Base-by-base conservation (phyloP, 2,888 invertebrate genomes). In the Melanostoma scalare region DNA sequence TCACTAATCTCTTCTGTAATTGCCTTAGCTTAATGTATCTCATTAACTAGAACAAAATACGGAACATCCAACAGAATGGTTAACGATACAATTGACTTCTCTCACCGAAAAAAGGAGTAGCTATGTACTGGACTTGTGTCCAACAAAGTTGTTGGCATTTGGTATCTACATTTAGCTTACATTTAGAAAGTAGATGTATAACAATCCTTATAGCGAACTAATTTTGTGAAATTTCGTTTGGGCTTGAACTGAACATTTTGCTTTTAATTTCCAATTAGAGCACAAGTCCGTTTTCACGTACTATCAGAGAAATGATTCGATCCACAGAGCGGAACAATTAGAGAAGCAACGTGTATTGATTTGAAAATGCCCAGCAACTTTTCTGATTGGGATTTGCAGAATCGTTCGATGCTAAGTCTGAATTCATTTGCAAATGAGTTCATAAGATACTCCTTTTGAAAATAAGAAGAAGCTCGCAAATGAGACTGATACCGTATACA, bases 241-340 rank as follows among this genome's bases (percentile, higher is more conserved):
- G 58, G 46, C 48, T 63, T 48, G 63, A 69, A 60, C 42, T 40
- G 48, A 53, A 61, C 67, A 61, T 61, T 71, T 50, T 52, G 63
- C 68, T 76, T 75, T 75, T 61, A 76, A 60, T 55, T 81, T 80
- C 71, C 71, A 81, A 81, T 81, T 81, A 81, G 65, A 81, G 65
- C 20, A 20, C 20, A 20, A 60, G 76, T 36, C 10, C 58, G 33
- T 52, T 6, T 35, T 56, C 63, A n/a, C 42, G 48, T 69, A 53
- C 74, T 38, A 38, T 38, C 63, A 63, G 31, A 50, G 38, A 50
- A 53, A 38, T 8, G 31, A 36, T 42, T 6, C 50, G 42, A 50
- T 10, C 48, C 46, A 42, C 53, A 71, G 50, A 71, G 38, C 69
- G 53, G 52, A 75, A 69, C 65, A 73, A 73, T 73, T 78, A 73